Base-by-base conservation (phyloP, 2,113 vertebrate genomes). In the Varanus komodoensis region DNA sequence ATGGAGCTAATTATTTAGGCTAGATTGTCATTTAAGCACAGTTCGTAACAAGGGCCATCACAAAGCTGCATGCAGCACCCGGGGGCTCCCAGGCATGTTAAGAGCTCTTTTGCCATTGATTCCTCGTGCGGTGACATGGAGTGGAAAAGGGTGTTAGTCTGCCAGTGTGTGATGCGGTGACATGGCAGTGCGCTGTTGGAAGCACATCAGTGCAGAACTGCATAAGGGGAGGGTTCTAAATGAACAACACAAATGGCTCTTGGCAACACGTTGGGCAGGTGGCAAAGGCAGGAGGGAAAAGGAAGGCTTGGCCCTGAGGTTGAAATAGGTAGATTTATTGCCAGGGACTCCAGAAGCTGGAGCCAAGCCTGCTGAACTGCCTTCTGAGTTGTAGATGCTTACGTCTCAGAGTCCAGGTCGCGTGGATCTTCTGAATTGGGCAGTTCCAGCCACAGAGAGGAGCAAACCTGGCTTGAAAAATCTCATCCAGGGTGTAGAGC, bases 1-100 rank as follows among this genome's bases (percentile, higher is more conserved):
- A 61, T 38, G 69, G 82, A 93, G 87, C 32, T 91, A 86, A 91
- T 92, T 93, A 92, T 94, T 95, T 89, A 78, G 86, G 48, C 90
- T 85, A 64, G 29, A 80, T 91, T 84, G 82, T 84, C 34, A 80
- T 91, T 88, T 91, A 84, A 80, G 52, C 52, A 88, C 38, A 79
- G 71, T 50, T n/a, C 57, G 44, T 48, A 88, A 87, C 77, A 87
- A 87, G 27, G 34, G 6, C 82, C 21, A 50, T 48, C 19, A 17
- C 50, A 75, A 84, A 61, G 64, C 61, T 44, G 19, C 38, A 27
- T 69, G 71, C n/a, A 54, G 29, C 52, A 34, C 89, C 78, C 87
- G 32, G 90, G 88, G 93, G 78, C 67, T 91, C 34, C 50, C 91
- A 87, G 48, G 48, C 34, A 88, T 68, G 6, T 68, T 69, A 57